A percentile compares a stretch with the other conserved stretches of the same genome.
Evolutionary conservation across 2,888 invertebrate genomes (phyloP).

Genomic region (Psococerastis gibbosa): DNA sequence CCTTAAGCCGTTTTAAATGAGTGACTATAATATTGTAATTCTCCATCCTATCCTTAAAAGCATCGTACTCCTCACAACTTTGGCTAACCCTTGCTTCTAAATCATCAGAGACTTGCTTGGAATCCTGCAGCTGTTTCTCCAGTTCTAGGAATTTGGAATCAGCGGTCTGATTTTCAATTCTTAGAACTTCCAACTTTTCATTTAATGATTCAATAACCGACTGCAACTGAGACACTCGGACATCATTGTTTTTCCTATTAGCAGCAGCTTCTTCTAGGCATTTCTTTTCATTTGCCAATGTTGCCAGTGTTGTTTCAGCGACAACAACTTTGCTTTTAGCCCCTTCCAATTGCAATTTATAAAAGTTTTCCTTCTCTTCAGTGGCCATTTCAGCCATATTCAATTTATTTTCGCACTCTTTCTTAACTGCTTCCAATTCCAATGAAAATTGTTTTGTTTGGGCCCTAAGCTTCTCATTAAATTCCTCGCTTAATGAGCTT

Average conservation of each 20-base stretch:
- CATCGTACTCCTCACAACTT: neutral
- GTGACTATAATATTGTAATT: neutral
- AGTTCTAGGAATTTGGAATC: slow-evolving; percentile 1
- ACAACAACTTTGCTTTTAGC: too few species aligned
- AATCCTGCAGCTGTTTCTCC: neutral
- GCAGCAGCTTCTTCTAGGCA: neutral
- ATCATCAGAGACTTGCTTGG: neutral
- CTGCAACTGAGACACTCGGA: neutral
- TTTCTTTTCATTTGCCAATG: too few species aligned
- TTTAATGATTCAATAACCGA: neutral
- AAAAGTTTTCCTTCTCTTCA: too few species aligned
- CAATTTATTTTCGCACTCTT: too few species aligned
- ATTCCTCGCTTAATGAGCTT: too few species aligned
- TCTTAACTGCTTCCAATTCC: too few species aligned
- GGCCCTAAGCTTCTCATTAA: too few species aligned
- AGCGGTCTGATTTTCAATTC: neutral
- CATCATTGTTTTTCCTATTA: neutral
- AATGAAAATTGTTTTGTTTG: too few species aligned
- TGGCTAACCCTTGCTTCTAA: neutral
- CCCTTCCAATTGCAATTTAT: too few species aligned
- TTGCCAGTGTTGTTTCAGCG: too few species aligned
- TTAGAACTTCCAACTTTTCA: neutral
- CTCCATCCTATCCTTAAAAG: slow-evolving; percentile 1
- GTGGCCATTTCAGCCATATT: too few species aligned
- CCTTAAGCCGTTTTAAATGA: neutral